Evolutionary conservation across 2,888 invertebrate genomes (phyloP), one percentile per base, ranked within the genome.

Genomic region (Agonopterix alstromeriana): DNA sequence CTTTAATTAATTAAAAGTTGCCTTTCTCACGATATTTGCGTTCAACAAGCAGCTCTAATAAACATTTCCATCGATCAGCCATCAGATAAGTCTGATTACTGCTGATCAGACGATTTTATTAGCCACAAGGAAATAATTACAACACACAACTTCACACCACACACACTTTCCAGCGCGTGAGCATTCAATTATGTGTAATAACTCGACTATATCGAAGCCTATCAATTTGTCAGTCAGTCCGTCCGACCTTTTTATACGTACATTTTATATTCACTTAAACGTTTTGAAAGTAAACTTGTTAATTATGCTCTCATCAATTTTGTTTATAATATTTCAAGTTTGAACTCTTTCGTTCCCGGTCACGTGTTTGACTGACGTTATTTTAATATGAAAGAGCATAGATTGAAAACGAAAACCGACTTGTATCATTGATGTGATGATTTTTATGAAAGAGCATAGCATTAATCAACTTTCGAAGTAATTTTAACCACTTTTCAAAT

Each of bases 271-370:
- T 70, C 77, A 78, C 77, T 80, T 75, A 77, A 77, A 74, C 57
- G 67, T 73, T 81, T 80, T 70, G 82, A 83, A 84, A 85, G 81
- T 72, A 67, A 75, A 74, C 79, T 77, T 73, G 78, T 82, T 82
- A 82, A 82, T 82, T 81, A 78, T 64, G 70, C 63, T 71, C 72
- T 70, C 75, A 75, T 83, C 74, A 70, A 80, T 80, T 74, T 69
- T 63, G 70, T 73, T 66, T 72, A 63, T 70, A 70, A 73, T 77
- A 73, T 76, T 73, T 75, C 73, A 68, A 58, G 56, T 58, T 61
- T 59, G 58, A 57, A 60, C 60, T 57, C 52, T 58, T 47, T 48
- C 61, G 51, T 53, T 47, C 48, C 36, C 45, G 53, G 44, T 55
- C 57, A 64, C 56, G 58, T 56, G 57, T 60, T 62, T 73, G 73